These are phyloP conservation scores for Steinernema scapterisci DNA, from an alignment of 2,888 invertebrate species.

Conservation along the genomic window DNA sequence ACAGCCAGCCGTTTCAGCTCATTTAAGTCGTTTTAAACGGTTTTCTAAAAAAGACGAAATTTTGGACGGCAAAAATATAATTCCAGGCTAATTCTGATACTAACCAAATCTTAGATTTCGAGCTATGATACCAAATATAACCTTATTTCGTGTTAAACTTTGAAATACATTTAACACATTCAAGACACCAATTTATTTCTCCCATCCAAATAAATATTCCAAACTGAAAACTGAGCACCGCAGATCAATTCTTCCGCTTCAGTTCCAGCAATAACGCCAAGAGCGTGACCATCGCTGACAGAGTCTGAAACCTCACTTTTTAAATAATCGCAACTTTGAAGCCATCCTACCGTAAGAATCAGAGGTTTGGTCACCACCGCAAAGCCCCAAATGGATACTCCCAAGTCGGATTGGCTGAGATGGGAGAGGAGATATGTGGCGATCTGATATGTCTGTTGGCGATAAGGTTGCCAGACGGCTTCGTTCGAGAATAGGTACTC, in stretches of 20 bases:
- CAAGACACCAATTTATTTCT: no score
- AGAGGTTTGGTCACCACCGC: constrained; percentile 42
- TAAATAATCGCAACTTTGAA: not conserved
- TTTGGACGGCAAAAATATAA: no score
- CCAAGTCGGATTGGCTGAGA: constrained; percentile 25
- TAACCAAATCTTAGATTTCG: no score
- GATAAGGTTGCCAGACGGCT: constrained; percentile 8
- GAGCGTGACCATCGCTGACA: not conserved
- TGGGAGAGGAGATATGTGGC: constrained; percentile 30
- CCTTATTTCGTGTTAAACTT: no score
- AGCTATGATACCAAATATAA: no score
- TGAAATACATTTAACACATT: no score
- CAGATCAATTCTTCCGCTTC: constrained; percentile 21
- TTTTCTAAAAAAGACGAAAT: no score
- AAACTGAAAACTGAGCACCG: no score
- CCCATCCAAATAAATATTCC: no score
- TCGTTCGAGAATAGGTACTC: not conserved
- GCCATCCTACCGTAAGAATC: constrained; percentile 36
- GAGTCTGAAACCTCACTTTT: not conserved
- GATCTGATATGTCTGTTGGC: not conserved
- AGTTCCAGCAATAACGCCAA: constrained; percentile 20
- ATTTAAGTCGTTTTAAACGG: no score
- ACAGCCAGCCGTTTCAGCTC: no score
- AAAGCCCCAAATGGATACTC: constrained; percentile 39
- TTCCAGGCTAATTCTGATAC: no score